Base-by-base conservation (phyloP, 2,113 vertebrate species). In the Edolisoma coerulescens region DNA sequence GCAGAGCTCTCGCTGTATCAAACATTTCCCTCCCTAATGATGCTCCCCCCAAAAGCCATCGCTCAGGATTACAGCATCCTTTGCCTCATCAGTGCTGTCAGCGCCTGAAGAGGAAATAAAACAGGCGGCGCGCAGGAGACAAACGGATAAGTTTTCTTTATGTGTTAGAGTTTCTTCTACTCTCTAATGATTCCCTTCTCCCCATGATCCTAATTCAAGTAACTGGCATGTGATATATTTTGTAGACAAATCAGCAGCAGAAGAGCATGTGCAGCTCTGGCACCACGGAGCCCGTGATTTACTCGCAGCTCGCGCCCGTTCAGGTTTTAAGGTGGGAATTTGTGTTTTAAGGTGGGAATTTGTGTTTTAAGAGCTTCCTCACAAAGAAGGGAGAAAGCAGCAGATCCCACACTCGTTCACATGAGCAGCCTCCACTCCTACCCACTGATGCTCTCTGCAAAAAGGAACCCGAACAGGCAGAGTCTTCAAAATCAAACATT, bases 161-260 rank as follows among this genome's bases (percentile, higher is more conserved):
- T 95, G 92, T 2, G 26, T 69, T 78, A 33, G 95, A 95, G 83
- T 95, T 96, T 57, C 88, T 83, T n/a, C 41, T 68, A 1, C 86
- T 95, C 96, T 96, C 90, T 96, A 96, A 96, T 96, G 96, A 95
- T 93, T 96, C 96, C 95, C 83, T 78, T 90, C 95, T 94, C 92
- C 95, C 94, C 95, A 3, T 39, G 92, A 96, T 96, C 95, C 96
- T 95, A 96, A 97, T 93, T 97, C 95, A 96, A 91, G 92, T 27
- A 95, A 89, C 64, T 93, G 95, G 93, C 96, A 89, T 92, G 96
- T 89, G 93, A 90, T 93, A 75, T 87, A 89, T 96, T 92, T n/a
- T 96, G 90, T 18, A 90, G 95, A 93, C 94, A 95, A 94, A 94
- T 89, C 96, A 95, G 85, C 88, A 75, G 74, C 90, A 78, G 88